Evolutionary conservation across 2,888 invertebrate species (phyloP).

Genomic region (Cheilosia grossa): DNA sequence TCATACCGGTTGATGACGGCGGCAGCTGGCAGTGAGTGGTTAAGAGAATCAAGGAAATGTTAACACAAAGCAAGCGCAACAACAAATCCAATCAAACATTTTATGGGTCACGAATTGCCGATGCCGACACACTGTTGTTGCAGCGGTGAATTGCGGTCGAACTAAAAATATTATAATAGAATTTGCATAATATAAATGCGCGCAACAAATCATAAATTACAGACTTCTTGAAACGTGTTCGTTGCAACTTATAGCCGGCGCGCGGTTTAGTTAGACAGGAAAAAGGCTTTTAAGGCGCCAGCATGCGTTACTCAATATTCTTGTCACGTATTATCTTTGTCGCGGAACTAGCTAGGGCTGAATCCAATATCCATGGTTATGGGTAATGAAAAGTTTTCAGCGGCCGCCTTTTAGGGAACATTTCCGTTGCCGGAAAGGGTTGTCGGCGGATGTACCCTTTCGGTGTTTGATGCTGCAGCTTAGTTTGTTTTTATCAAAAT

Average conservation of each 20-base stretch:
- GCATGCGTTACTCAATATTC: slow-evolving; percentile 19
- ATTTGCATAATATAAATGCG: not conserved
- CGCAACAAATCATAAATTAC: not conserved
- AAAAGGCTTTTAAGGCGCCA: not conserved
- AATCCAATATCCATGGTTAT: no score
- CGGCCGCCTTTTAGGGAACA: no score
- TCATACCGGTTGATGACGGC: slow-evolving; percentile 1
- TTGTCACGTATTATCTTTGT: slow-evolving; percentile 17
- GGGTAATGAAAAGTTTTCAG: no score
- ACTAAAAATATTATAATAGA: slow-evolving; percentile 1
- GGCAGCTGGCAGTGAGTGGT: not conserved
- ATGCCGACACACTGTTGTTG: slow-evolving; percentile 28
- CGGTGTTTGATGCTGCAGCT: no score
- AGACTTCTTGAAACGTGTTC: not conserved
- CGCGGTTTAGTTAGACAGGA: not conserved
- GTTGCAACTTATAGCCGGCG: not conserved
- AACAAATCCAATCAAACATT: slow-evolving; percentile 35
- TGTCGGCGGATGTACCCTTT: no score
- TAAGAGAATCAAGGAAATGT: not conserved
- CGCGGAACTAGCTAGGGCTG: not conserved
- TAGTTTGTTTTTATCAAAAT: no score
- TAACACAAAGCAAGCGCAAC: not conserved
- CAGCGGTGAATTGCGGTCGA: slow-evolving; percentile 17
- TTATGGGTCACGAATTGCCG: slow-evolving; percentile 61
- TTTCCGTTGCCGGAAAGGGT: no score